Evolutionary conservation across 1,140 invertebrate species (phyloP).

Genomic region (Lordiphosa collinella): DNA sequence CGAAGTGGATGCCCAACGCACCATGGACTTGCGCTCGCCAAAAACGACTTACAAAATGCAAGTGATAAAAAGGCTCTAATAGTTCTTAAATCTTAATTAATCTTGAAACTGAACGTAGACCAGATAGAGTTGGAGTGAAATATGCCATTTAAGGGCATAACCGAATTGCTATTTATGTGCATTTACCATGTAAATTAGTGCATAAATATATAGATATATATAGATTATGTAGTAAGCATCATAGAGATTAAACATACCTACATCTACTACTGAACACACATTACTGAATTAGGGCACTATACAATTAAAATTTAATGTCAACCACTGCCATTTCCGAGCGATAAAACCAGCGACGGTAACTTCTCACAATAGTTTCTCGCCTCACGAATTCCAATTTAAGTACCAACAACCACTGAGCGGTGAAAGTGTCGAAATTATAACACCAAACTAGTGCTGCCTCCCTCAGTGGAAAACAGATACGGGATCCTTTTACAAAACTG

Average conservation of each 20-base stretch:
- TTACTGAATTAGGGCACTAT: constrained; percentile 57
- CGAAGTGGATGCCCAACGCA: constrained; percentile 21
- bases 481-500: constrained; percentile 4
- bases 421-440: constrained; percentile 4
- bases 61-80: constrained; percentile 75
- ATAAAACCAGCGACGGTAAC: constrained; percentile 14
- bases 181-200: constrained; percentile 72
- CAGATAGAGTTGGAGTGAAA: constrained; percentile 32
- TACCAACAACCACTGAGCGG: constrained; percentile 4
- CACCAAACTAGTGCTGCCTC: constrained; percentile 6
- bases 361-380: too few relatives aligned
- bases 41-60: constrained; percentile 68
- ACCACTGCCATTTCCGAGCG: constrained; percentile 71
- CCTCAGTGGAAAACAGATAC: neutral
- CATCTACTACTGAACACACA: constrained; percentile 23
- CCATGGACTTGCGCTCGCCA: constrained; percentile 42
- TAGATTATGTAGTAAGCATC: constrained; percentile 37
- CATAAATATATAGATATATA: constrained; percentile 45
- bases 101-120: constrained; percentile 53
- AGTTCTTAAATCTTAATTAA: constrained; percentile 64
- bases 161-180: constrained; percentile 51
- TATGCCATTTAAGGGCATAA: constrained; percentile 30
- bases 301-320: constrained; percentile 67
- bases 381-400: neutral
- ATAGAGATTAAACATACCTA: constrained; percentile 32